Base-by-base conservation (phyloP, 2,888 invertebrate species). In the Eumacrocentrus americanus region DNA sequence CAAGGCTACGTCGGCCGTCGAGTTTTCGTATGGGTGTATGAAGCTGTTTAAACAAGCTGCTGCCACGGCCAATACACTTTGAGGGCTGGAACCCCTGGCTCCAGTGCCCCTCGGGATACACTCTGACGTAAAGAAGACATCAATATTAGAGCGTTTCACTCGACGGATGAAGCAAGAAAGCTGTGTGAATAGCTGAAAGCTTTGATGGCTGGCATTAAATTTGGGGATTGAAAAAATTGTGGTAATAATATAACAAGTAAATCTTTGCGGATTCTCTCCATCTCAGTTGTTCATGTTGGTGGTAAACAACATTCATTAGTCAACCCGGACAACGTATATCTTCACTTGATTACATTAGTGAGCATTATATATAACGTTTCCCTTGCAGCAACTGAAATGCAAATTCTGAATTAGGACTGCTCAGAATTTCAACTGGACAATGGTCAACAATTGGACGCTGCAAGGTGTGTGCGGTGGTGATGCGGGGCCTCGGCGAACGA, bases 21-120 rank as follows among this genome's bases (percentile, higher is more conserved):
- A 35, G 51, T 42, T 56, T 61, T 63, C 52, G 46, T 29, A 9
- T 52, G 52, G 47, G 20, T 61, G 56, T 60, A 60, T 53, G 57
- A 58, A 55, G 61, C 63, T 62, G 62, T 65, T 66, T 62, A 68
- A 68, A 68, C 68, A 65, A 61, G 63, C 60, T 52, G 60, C 63
- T 58, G 62, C 62, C 59, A 54, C 44, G 61, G 57, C 58, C 62
- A 64, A 69, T 64, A 66, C 63, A 62, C 63, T 63, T 42, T 20
- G 42, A 48, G 56, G 60, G 50, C 29, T 48, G 35, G 12, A 14
- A 23, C 20, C 20, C 20, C 18, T 14, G 48, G 12, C 51, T 29
- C 37, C 34, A 23, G 37, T 37, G 38, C 29, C 23, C 18, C 50
- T 38, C 20, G 34, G 34, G 20, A 48, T 47, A 40, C 44, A 46